These are phyloP conservation scores for Circaetus cinerascens DNA, from an alignment of 2,113 vertebrate genomes.

Conservation along the genomic window DNA sequence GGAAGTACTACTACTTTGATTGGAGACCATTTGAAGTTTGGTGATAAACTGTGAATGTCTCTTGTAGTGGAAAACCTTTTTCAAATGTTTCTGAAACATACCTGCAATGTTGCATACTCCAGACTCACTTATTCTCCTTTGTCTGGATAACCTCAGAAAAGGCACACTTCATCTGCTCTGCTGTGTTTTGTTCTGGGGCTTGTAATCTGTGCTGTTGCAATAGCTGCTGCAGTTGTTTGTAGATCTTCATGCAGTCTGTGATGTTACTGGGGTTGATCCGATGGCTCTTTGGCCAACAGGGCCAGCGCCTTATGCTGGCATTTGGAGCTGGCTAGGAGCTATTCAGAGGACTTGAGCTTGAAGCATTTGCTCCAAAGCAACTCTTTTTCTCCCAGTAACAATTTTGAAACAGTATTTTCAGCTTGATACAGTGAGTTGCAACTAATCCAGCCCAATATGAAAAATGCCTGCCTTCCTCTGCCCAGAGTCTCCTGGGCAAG, in stretches of 20 bases:
- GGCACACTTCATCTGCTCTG: not conserved
- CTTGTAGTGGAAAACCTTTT: not conserved
- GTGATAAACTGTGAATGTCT: not conserved
- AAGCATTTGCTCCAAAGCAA: not conserved
- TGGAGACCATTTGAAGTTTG: not conserved
- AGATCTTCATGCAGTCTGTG: not conserved
- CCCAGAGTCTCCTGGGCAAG: not conserved
- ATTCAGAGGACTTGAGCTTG: not conserved
- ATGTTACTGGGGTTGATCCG: not conserved
- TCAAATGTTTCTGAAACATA: not conserved
- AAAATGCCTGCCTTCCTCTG: not conserved
- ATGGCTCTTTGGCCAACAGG: not conserved
- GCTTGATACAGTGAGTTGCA: not conserved
- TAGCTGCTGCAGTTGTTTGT: not conserved
- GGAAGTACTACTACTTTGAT: not conserved
- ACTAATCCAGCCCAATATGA: not conserved
- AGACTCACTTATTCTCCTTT: not conserved
- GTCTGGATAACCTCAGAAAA: not conserved
- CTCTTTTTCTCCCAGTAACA: not conserved
- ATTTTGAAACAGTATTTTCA: not conserved
- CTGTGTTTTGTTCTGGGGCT: not conserved
- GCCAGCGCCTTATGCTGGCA: fast-evolving
- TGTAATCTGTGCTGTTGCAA: not conserved
- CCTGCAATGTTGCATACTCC: not conserved
- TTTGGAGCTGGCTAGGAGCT: not conserved